Evolutionary conservation across 2,113 vertebrate species (phyloP).

Genomic region (Orcinus orca): DNA sequence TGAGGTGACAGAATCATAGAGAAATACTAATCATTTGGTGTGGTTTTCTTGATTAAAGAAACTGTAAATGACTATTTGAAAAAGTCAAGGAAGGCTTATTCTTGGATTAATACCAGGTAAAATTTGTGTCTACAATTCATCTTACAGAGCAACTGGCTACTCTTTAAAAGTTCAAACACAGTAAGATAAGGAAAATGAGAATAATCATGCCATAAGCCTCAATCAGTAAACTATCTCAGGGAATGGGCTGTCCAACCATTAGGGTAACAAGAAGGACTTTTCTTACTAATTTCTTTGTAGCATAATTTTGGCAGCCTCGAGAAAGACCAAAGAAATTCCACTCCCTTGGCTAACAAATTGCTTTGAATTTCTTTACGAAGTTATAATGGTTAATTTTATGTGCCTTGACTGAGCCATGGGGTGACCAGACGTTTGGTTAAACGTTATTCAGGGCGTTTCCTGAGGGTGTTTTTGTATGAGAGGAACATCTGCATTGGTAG

Average conservation of each 20-base stretch:
- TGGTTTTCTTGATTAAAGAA: conserved; percentile 68
- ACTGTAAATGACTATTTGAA: conserved; percentile 55
- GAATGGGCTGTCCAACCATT: background rate
- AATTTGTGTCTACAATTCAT: conserved; percentile 48
- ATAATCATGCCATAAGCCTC: conserved; percentile 14
- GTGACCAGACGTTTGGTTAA: conserved; percentile 1
- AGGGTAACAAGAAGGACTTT: conserved; percentile 4
- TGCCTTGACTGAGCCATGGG: background rate
- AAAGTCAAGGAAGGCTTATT: conserved; percentile 46
- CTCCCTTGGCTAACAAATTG: background rate
- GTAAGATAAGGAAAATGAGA: conserved; percentile 37
- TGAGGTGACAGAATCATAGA: conserved; percentile 1
- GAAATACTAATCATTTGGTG: conserved; percentile 60
- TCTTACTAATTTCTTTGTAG: background rate
- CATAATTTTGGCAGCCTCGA: background rate
- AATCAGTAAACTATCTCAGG: conserved; percentile 21
- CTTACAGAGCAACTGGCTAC: background rate
- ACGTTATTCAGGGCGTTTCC: background rate
- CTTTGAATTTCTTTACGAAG: conserved; percentile 28
- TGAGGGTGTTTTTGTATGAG: background rate
- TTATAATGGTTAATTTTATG: background rate
- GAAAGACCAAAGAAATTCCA: background rate
- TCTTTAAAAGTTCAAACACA: conserved; percentile 59
- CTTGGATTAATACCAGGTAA: conserved; percentile 58
- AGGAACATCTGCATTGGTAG: background rate